Base-by-base conservation (phyloP, 2,113 vertebrate species). In the Trachemys scripta region DNA sequence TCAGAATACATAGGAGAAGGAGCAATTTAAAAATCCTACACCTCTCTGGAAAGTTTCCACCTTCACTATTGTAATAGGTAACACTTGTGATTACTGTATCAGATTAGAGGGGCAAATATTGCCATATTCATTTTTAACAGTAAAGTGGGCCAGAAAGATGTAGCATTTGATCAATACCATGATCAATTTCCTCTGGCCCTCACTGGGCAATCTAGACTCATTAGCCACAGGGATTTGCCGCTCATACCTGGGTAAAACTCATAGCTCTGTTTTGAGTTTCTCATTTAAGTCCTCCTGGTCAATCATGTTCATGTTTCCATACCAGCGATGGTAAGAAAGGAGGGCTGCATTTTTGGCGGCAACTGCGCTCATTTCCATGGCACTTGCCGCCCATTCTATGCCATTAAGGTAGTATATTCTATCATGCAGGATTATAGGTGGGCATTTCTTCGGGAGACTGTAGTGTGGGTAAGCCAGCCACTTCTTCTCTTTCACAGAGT, bases 281-380 rank as follows among this genome's bases (percentile, higher is more conserved):
- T 98, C 98, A 10, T 99, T 98, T 88, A 99, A 96, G 88, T 98
- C 98, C 20, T 99, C 99, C 95, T 99, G 99, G 97, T 99, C 98
- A 0, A 99, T 90, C 97, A 91, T 98, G 75, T 85, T 38, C 0
- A 20, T 5, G 90, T 98, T 97, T 5, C 94, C 87, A 4, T 99
- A 98, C 99, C 99, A 99, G 81, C 96, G 99, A 93, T 99, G 99
- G 90, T 99, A 98, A 12, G 99, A 99, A 2, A 99, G 98, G 72
- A 99, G 98, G 0, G 98, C 99, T 0, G 98, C 92, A 5, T 99
- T 99, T 78, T 99, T 98, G 88, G 98, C 99, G 0, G 99, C 98
- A 8, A 99, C 98, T 82, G 99, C 98, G 1, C 99, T 99, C 99
- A 99, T 99, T 96, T 99, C 99, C 99, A 99, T 99, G 96, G 99